phyloP scores from a whole-genome alignment of 1,140 invertebrate species.

The Trachelipus rathkii region DNA sequence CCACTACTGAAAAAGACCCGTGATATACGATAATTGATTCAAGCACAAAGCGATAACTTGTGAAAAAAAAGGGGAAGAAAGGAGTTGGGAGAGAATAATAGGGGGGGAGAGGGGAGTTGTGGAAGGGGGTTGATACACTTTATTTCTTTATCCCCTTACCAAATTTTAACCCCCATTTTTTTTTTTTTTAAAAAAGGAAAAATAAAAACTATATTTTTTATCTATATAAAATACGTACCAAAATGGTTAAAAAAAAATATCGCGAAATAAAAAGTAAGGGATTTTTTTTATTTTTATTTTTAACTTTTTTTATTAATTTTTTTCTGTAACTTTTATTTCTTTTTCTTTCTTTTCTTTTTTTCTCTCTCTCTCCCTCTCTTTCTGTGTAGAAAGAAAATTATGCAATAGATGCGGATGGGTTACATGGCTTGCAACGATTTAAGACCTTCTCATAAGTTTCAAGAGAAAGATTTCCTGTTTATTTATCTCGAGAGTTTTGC shows the following conservation, averaged over 20 bases:
- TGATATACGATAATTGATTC: conserved; percentile 1
- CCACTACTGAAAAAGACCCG: neutral
- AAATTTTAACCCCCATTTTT: neutral
- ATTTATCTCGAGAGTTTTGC: neutral
- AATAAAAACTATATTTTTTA: neutral
- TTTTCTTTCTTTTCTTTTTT: too few species aligned
- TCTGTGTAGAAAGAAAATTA: neutral
- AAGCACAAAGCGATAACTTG: neutral
- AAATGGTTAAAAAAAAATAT: too few species aligned
- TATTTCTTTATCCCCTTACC: too few species aligned
- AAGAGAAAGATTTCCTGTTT: neutral
- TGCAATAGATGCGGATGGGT: neutral
- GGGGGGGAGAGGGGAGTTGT: too few species aligned
- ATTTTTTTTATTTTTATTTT: too few species aligned
- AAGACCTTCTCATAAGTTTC: neutral
- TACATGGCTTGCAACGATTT: neutral
- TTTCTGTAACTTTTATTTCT: too few species aligned
- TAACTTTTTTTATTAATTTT: too few species aligned
- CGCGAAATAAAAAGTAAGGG: too few species aligned
- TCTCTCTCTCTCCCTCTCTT: too few species aligned
- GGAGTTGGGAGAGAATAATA: too few species aligned
- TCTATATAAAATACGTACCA: too few species aligned
- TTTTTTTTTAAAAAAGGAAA: neutral
- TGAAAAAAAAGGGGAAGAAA: neutral
- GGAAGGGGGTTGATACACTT: too few species aligned